phyloP scores from a whole-genome alignment of 1,140 invertebrate species.

The Melitaea cinxia region DNA sequence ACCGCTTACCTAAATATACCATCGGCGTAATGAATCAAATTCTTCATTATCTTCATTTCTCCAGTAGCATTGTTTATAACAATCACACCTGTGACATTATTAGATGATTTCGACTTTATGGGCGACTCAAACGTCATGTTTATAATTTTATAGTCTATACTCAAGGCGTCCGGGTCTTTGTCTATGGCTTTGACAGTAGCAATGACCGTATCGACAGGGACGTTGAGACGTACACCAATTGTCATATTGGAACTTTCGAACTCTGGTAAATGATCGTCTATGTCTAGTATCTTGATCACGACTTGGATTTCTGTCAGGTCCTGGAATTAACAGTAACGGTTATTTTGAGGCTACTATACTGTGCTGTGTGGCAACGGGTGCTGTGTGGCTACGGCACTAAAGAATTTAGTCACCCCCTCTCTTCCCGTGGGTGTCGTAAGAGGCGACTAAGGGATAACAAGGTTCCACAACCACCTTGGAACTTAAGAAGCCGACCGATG shows the following conservation, averaged over 20 bases:
- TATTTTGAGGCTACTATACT: no score
- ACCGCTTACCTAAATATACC: constrained; percentile 83
- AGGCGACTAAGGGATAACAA: no score
- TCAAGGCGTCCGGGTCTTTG: constrained; percentile 84
- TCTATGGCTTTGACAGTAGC: constrained; percentile 86
- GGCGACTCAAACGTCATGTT: constrained; percentile 86
- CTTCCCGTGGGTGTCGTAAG: no score
- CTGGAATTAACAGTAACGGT: constrained; percentile 54
- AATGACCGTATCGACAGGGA: constrained; percentile 87
- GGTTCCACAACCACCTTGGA: no score
- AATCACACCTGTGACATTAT: constrained; percentile 81
- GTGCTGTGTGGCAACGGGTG: no score
- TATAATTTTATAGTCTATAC: constrained; percentile 85
- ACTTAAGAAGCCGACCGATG: no score
- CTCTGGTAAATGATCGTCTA: constrained; percentile 88
- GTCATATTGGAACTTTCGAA: constrained; percentile 87
- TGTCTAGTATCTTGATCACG: constrained; percentile 85
- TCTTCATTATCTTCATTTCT: constrained; percentile 86
- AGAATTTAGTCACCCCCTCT: no score
- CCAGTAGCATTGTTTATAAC: constrained; percentile 85
- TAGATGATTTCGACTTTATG: constrained; percentile 80
- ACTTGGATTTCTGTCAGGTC: constrained; percentile 88
- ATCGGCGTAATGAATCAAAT: constrained; percentile 87
- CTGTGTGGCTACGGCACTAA: no score
- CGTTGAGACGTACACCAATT: constrained; percentile 88